Base-by-base conservation (phyloP, 2,797 vertebrate species). In the Graptemys geographica region DNA sequence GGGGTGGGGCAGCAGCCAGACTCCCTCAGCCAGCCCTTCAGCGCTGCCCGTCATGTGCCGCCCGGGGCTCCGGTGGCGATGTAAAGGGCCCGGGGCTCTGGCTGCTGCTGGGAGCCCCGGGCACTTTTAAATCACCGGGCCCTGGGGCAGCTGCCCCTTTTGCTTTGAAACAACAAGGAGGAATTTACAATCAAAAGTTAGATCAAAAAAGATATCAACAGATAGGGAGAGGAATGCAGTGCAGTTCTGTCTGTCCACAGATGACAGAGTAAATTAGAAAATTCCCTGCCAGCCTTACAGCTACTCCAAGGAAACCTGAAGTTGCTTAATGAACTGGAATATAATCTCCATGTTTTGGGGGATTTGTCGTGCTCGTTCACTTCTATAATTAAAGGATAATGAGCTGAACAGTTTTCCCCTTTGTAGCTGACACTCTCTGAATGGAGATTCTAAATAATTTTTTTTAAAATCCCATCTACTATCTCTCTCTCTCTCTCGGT, bases 381-480 rank as follows among this genome's bases (percentile, higher is more conserved):
- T 97, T 97, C 93, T 95, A 93, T 98, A 98, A 98, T 98, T 98
- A 98, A 98, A 97, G 95, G 94, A 98, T 98, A 98, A 98, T 98
- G 97, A 98, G 93, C 96, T 56, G 81, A 97, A 97, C 88, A 94
- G 84, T 97, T 97, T 97, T 87, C 88, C 95, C 95, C 91, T 97
- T 97, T 90, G 92, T 95, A 96, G 95, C 95, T 95, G 98, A 89
- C 89, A 88, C 88, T 90, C 87, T 96, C 96, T 96, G 93, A 83
- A 81, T 81, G 94, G 93, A 96, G 41, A 97, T 80, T 89, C 92
- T 92, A 96, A 92, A 97, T 95, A 96, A 98, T 97, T 97, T 97
- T 93, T 90, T 93, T 94, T 51, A 82, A 72, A 96, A 94, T 93
- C 80, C 90, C 86, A 55, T 90, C 83, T 91, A 1, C 59, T 96